Evolutionary conservation across 2,113 vertebrate species (phyloP).

Genomic region (Nothoprocta perdicaria): DNA sequence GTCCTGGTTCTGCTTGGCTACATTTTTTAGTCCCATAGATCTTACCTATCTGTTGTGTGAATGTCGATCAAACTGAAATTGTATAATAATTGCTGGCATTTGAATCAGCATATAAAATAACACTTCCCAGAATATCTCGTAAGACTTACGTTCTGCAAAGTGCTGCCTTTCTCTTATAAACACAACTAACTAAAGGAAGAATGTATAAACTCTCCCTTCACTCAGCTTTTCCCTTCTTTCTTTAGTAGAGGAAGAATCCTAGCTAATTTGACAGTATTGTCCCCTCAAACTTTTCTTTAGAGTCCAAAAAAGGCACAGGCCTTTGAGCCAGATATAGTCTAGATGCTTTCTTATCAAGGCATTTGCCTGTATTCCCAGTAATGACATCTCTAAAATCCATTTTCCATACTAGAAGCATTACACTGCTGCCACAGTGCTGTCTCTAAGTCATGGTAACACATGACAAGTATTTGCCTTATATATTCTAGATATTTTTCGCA

Average conservation of each 20-base stretch:
- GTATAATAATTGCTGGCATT: background rate
- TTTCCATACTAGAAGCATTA: background rate
- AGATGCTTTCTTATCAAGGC: background rate
- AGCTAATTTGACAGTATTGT: slow-evolving; percentile 33
- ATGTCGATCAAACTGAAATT: background rate
- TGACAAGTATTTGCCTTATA: background rate
- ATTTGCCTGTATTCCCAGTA: background rate
- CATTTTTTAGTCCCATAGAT: background rate
- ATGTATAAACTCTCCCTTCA: slow-evolving; percentile 51
- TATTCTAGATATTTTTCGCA: background rate
- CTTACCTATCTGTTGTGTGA: background rate
- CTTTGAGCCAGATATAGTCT: background rate
- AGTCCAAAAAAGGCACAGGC: background rate
- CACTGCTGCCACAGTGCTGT: background rate
- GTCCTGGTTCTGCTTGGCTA: slow-evolving; percentile 5
- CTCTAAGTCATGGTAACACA: background rate
- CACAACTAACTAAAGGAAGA: slow-evolving; percentile 23
- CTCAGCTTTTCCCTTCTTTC: slow-evolving; percentile 43
- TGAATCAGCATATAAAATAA: slow-evolving; percentile 1
- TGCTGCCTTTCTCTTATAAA: slow-evolving; percentile 46
- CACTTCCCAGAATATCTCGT: slow-evolving; percentile 7
- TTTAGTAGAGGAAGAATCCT: background rate
- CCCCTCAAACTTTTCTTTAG: background rate
- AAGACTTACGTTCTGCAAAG: background rate
- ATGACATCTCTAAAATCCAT: background rate